Evolutionary conservation across 2,113 vertebrate species (phyloP).

Genomic region (Trochalopteron elliotii): DNA sequence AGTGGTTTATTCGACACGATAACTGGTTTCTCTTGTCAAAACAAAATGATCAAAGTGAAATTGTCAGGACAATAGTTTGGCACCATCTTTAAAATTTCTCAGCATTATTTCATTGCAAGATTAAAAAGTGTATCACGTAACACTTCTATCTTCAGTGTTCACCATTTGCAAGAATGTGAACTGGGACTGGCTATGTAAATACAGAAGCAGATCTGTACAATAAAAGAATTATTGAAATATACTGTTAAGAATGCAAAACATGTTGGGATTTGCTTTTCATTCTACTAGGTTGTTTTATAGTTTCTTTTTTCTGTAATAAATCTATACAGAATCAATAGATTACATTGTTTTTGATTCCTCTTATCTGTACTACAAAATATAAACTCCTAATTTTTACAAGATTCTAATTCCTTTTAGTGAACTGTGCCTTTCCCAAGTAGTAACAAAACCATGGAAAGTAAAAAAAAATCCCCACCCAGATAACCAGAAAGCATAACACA

Average conservation of each 20-base stretch:
- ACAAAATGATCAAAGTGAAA: background rate
- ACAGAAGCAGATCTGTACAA: background rate
- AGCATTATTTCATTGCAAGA: background rate
- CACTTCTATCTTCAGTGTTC: background rate
- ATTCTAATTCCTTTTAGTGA: background rate
- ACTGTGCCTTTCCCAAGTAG: background rate
- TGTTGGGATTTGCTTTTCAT: background rate
- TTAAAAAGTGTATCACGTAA: background rate
- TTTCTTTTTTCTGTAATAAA: background rate
- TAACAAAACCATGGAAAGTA: background rate
- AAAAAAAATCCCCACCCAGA: background rate
- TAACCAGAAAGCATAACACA: background rate
- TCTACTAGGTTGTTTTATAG: background rate
- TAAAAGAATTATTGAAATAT: background rate
- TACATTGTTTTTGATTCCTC: background rate
- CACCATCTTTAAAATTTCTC: background rate
- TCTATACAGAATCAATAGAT: background rate
- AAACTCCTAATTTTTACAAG: background rate
- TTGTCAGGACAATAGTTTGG: background rate
- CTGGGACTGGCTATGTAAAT: background rate
- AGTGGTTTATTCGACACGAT: fast-evolving
- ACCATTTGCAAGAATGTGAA: background rate
- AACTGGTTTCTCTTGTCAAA: background rate
- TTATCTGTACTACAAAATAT: background rate
- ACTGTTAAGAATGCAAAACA: background rate